Conservation (phyloP, 2,797 vertebrate genomes). For the Martes flavigula region DNA sequence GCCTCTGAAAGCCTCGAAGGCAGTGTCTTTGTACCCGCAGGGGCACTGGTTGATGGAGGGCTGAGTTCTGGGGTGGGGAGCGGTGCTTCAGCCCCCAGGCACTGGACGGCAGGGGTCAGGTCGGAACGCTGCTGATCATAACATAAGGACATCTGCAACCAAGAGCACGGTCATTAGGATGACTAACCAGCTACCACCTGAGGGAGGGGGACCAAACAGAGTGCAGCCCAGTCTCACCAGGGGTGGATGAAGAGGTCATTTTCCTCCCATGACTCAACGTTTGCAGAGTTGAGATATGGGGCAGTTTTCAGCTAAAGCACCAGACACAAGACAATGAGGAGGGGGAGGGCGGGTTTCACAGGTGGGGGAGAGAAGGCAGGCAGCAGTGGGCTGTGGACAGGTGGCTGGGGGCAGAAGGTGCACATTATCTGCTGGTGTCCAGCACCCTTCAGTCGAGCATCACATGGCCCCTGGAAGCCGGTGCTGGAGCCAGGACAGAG, state of each 20-base stretch:
- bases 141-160: neutral
- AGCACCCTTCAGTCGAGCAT: accelerated
- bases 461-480: accelerated
- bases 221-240: neutral
- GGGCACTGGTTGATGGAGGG: neutral
- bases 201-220: neutral
- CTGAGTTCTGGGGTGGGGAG: neutral
- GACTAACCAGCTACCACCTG: neutral
- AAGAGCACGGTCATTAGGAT: neutral
- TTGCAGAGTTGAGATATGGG: neutral
- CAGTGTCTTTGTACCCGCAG: neutral
- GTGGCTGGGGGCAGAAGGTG: accelerated
- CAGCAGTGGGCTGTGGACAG: neutral
- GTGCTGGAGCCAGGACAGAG: neutral
- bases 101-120: neutral
- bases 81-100: neutral
- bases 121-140: neutral
- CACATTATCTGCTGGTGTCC: neutral
- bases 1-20: neutral
- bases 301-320: neutral
- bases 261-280: neutral
- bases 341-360: neutral
- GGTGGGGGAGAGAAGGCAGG: neutral
- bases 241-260: neutral
- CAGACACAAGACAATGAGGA: neutral